Conservation (phyloP, 2,888 invertebrate species). For the Chaetoderma sp. region DNA sequence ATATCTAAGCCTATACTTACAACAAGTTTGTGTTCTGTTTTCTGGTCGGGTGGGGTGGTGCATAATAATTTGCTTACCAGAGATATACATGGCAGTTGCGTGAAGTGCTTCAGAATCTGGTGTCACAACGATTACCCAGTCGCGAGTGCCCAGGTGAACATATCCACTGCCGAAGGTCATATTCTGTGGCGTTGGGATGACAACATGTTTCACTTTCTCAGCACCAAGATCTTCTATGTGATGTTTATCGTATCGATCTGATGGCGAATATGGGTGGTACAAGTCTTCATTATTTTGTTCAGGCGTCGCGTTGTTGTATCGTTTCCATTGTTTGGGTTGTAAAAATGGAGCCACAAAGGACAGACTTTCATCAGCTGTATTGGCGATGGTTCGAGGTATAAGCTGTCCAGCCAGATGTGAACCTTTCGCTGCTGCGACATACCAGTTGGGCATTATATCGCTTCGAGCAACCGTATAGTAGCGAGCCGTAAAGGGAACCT, state of each 20-base stretch:
- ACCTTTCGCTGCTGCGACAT: conserved; percentile 23
- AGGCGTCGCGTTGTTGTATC: not conserved
- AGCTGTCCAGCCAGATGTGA: too few species aligned
- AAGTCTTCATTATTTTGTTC: not conserved
- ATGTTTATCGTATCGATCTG: not conserved
- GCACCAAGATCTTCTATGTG: not conserved
- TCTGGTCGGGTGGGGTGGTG: too few species aligned
- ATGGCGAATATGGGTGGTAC: not conserved
- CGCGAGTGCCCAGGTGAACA: not conserved
- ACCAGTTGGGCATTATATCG: conserved; percentile 9
- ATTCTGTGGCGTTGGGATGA: not conserved
- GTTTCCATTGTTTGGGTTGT: conserved; percentile 35
- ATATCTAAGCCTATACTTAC: too few species aligned
- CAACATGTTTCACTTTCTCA: not conserved
- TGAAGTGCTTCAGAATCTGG: not conserved
- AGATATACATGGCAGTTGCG: not conserved
- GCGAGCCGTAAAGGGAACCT: too few species aligned
- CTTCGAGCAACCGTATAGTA: conserved; percentile 35
- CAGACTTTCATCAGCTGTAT: conserved; percentile 53
- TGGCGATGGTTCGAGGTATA: conserved; percentile 46
- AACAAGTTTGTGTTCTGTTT: too few species aligned
- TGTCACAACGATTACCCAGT: not conserved
- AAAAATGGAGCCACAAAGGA: conserved; percentile 54
- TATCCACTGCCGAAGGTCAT: not conserved
- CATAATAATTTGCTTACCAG: conserved; percentile 3